A percentile compares a stretch with the other conserved stretches of the same genome.
Conservation (phyloP, 1,140 invertebrate species). For the Copidosoma floridanum region DNA sequence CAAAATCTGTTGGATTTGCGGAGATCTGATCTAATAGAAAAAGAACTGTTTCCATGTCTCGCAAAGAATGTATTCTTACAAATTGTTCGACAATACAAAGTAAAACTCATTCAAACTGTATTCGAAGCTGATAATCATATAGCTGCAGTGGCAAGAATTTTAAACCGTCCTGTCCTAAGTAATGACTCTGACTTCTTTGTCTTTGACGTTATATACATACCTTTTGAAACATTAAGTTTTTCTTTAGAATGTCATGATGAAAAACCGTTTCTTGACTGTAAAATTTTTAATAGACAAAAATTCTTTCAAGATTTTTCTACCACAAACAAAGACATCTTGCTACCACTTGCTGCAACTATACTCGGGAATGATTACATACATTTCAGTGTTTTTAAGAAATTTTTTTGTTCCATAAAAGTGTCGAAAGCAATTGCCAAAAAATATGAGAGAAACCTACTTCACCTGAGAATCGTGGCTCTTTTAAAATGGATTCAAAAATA, state of each 20-base stretch:
- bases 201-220: conserved; percentile 78
- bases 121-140: conserved; percentile 87
- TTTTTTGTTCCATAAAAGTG: conserved; percentile 68
- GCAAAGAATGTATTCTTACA: conserved; percentile 71
- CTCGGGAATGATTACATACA: conserved; percentile 88
- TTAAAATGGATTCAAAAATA: conserved; percentile 73
- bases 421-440: conserved; percentile 62
- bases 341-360: conserved; percentile 77
- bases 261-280: conserved; percentile 56
- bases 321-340: conserved; percentile 62
- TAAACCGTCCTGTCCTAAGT: conserved; percentile 81
- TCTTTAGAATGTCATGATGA: too few relatives aligned
- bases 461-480: conserved; percentile 66
- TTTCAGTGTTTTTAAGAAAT: conserved; percentile 65
- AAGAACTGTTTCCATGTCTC: conserved; percentile 67
- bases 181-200: conserved; percentile 92
- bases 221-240: conserved; percentile 72
- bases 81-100: conserved; percentile 63
- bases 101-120: conserved; percentile 69
- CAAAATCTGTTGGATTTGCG: conserved; percentile 62
- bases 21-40: conserved; percentile 46
- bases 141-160: conserved; percentile 70
- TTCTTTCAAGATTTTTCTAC: conserved; percentile 67
- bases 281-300: conserved; percentile 70
- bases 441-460: conserved; percentile 58